These are phyloP conservation scores for Charanyca ferruginea DNA, from an alignment of 2,888 invertebrate species.

Conservation along the genomic window DNA sequence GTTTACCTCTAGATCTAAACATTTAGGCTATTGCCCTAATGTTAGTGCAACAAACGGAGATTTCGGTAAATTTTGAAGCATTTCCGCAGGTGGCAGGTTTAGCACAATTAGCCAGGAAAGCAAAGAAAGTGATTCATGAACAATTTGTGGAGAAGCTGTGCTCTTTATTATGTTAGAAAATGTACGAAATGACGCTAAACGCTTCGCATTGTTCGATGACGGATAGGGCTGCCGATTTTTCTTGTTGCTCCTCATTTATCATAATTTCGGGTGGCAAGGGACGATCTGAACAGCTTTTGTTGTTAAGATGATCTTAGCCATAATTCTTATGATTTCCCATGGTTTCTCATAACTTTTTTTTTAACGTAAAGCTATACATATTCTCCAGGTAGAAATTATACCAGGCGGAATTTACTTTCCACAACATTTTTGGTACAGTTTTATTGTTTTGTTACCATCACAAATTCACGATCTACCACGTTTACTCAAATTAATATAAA, in stretches of 20 bases:
- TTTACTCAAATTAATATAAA: slow-evolving; percentile 8
- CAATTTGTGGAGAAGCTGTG: slow-evolving; percentile 49
- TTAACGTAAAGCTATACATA: not conserved
- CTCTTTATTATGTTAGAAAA: slow-evolving; percentile 54
- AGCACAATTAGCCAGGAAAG: slow-evolving; percentile 70
- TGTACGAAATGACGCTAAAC: slow-evolving; percentile 67
- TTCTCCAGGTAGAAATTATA: not conserved
- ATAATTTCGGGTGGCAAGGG: slow-evolving; percentile 28
- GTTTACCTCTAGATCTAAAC: slow-evolving; percentile 50
- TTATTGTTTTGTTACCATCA: too few relatives aligned
- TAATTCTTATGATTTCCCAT: slow-evolving; percentile 29
- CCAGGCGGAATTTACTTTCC: too few relatives aligned
- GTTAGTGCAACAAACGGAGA: slow-evolving; percentile 27
- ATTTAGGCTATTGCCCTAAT: slow-evolving; percentile 55
- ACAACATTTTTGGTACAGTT: too few relatives aligned
- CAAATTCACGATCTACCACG: not conserved
- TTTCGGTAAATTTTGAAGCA: slow-evolving; percentile 34
- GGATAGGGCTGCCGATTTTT: slow-evolving; percentile 52
- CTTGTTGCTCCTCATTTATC: slow-evolving; percentile 27
- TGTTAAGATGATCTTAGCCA: slow-evolving; percentile 1
- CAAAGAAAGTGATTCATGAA: slow-evolving; percentile 71
- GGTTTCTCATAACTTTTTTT: slow-evolving; percentile 4
- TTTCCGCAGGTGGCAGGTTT: slow-evolving; percentile 48
- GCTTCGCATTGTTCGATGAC: slow-evolving; percentile 68
- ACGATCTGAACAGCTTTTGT: slow-evolving; percentile 2